phyloP scores from a whole-genome alignment of 1,140 invertebrate genomes.

The Lordiphosa collinella region DNA sequence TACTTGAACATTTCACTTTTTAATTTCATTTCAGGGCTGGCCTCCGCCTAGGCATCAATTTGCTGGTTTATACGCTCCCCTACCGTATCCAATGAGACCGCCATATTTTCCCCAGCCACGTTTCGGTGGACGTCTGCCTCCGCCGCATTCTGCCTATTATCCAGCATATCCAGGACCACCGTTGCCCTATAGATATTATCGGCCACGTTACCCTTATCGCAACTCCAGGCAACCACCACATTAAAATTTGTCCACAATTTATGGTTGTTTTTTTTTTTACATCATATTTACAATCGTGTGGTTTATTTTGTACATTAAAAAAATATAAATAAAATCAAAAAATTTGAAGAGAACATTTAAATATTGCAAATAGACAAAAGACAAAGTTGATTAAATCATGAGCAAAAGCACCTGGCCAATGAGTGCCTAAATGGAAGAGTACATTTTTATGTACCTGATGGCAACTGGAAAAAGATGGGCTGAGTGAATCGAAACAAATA shows the following conservation, averaged over 20 bases:
- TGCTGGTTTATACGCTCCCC: constrained; percentile 23
- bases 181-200: constrained; percentile 6
- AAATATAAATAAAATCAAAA: constrained; percentile 60
- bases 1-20: too few relatives aligned
- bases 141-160: constrained; percentile 10
- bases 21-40: constrained; percentile 38
- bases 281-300: constrained; percentile 71
- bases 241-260: constrained; percentile 22
- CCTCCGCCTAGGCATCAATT: constrained; percentile 11
- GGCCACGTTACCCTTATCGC: constrained; percentile 25
- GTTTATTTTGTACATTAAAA: constrained; percentile 67
- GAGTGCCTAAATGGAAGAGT: too few relatives aligned
- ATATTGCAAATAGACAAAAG: constrained; percentile 57
- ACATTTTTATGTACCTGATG: too few relatives aligned
- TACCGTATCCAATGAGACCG: constrained; percentile 7
- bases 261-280: constrained; percentile 31
- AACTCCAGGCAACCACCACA: constrained; percentile 21
- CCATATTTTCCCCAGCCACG: constrained; percentile 4
- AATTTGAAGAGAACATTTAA: constrained; percentile 44
- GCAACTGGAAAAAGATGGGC: too few relatives aligned
- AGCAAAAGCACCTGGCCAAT: constrained; percentile 31
- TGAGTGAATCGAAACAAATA: too few relatives aligned
- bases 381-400: constrained; percentile 64
- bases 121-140: constrained; percentile 13
- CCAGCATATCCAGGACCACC: background rate